Evolutionary conservation across 2,888 invertebrate genomes (phyloP).

Genomic region (Sclerodermus sp.): DNA sequence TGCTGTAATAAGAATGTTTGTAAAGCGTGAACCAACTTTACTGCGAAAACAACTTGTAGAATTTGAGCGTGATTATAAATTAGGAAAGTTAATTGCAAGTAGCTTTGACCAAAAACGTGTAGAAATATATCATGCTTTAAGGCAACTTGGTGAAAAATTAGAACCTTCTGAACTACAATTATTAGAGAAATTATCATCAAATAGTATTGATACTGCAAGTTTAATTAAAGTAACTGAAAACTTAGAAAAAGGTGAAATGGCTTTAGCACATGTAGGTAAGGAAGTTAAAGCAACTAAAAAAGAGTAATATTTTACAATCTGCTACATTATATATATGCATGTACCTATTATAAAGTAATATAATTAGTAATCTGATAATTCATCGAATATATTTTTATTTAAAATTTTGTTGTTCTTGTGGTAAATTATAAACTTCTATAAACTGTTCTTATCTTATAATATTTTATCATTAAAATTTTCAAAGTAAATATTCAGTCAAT

Average conservation of each 20-base stretch:
- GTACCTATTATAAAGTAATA: too few relatives aligned
- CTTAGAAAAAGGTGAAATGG: constrained; percentile 38
- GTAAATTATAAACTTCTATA: too few relatives aligned
- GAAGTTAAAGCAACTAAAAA: constrained; percentile 41
- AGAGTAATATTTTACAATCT: constrained; percentile 14
- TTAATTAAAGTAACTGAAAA: constrained; percentile 58
- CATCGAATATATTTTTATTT: too few relatives aligned
- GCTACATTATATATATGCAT: background rate
- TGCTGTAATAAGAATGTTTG: constrained; percentile 73
- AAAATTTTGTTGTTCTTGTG: too few relatives aligned
- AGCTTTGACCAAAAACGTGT: constrained; percentile 59
- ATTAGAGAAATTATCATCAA: constrained; percentile 57
- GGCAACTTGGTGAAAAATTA: constrained; percentile 61
- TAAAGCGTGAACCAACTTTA: constrained; percentile 69
- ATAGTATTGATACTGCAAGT: constrained; percentile 51
- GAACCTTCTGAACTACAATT: constrained; percentile 58
- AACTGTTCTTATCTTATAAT: too few relatives aligned
- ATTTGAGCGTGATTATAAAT: constrained; percentile 65
- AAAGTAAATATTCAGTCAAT: too few relatives aligned
- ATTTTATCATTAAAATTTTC: too few relatives aligned
- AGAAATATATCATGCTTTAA: constrained; percentile 60
- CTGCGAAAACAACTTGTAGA: constrained; percentile 64
- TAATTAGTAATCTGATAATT: too few relatives aligned
- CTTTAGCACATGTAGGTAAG: constrained; percentile 39
- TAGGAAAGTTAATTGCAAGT: constrained; percentile 63